Evolutionary conservation across 2,888 invertebrate genomes (phyloP).

Genomic region (Tetheella fluctuosa): DNA sequence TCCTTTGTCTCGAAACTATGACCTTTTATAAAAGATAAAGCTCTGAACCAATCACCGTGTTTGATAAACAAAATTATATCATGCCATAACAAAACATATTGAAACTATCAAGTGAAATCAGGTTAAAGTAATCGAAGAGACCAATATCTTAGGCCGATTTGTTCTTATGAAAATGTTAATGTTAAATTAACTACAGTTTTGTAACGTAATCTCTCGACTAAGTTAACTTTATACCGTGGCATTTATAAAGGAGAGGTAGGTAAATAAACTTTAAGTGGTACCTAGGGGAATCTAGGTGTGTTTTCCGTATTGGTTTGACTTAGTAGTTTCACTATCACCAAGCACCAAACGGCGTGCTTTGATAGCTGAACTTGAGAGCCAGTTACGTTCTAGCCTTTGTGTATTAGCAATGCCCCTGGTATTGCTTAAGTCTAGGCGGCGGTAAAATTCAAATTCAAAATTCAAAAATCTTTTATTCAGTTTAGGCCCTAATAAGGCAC

Average conservation of each 20-base stretch:
- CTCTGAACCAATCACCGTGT: not conserved
- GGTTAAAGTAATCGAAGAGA: slow-evolving; percentile 12
- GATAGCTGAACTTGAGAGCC: too few species aligned
- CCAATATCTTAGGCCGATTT: slow-evolving; percentile 1
- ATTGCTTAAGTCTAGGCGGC: too few species aligned
- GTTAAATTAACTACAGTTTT: slow-evolving; percentile 8
- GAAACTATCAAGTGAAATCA: slow-evolving; percentile 8
- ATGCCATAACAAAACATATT: not conserved
- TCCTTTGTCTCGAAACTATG: not conserved
- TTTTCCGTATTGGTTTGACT: not conserved
- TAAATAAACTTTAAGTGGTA: not conserved
- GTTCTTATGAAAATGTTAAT: slow-evolving; percentile 8
- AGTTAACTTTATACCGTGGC: slow-evolving; percentile 4
- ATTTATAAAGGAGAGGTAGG: not conserved
- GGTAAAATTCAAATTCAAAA: too few species aligned
- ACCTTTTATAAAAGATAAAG: not conserved
- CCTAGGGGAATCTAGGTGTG: not conserved
- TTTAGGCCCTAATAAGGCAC: too few species aligned
- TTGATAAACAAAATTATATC: not conserved
- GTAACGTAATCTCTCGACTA: slow-evolving; percentile 9
- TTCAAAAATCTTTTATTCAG: too few species aligned
- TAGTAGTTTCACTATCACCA: too few species aligned
- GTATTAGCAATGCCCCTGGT: too few species aligned
- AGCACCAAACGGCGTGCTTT: too few species aligned
- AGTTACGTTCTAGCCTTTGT: too few species aligned